Conservation (phyloP, 2,113 vertebrate species). For the Ia io region DNA sequence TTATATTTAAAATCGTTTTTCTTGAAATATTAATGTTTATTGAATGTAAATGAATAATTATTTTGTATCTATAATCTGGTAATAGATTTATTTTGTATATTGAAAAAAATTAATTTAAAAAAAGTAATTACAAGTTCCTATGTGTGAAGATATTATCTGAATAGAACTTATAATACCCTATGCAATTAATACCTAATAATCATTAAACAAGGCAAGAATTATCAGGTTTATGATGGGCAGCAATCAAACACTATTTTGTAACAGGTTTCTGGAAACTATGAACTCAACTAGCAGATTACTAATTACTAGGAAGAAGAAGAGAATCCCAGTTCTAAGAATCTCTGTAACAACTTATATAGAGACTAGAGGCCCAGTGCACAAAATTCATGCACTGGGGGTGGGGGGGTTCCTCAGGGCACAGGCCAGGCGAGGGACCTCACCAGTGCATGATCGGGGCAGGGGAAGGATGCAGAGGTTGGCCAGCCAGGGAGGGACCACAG, state of each 20-base stretch:
- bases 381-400: too few relatives aligned
- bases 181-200: constrained; percentile 48
- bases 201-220: constrained; percentile 7
- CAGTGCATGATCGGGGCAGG: too few relatives aligned
- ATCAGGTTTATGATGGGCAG: not conserved
- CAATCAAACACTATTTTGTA: not conserved
- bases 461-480: too few relatives aligned
- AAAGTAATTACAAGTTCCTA: constrained; percentile 33
- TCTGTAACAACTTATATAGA: not conserved
- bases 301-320: not conserved
- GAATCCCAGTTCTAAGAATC: not conserved
- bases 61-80: too few relatives aligned
- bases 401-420: too few relatives aligned
- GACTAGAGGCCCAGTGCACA: too few relatives aligned
- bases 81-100: too few relatives aligned
- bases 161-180: constrained; percentile 40
- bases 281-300: constrained; percentile 13
- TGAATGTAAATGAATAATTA: too few relatives aligned
- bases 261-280: not conserved
- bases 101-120: not conserved
- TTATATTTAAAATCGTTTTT: too few relatives aligned
- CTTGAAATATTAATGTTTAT: too few relatives aligned
- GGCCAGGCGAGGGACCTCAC: too few relatives aligned
- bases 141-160: constrained; percentile 32
- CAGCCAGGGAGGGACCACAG: too few relatives aligned